phyloP scores from a whole-genome alignment of 2,797 vertebrate species.

The Hypotaenidia philippensis region DNA sequence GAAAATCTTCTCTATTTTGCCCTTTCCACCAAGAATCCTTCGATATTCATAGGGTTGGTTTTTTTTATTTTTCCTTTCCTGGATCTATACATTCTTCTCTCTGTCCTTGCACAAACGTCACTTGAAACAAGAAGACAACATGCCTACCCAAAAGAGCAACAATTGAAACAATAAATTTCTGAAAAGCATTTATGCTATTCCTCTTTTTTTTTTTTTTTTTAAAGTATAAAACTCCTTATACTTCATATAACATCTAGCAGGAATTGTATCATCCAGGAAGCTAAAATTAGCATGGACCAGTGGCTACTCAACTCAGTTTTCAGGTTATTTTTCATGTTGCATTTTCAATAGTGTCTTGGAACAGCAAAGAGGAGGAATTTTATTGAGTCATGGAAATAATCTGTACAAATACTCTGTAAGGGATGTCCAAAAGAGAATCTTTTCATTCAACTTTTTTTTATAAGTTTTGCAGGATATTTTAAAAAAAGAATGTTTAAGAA shows the following conservation, averaged over 20 bases:
- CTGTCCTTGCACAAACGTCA: not conserved
- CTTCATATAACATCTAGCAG: not conserved
- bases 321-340: not conserved
- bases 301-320: not conserved
- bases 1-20: not conserved
- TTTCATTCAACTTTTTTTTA: not conserved
- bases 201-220: not conserved
- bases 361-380: not conserved
- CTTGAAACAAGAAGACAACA: not conserved
- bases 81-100: not conserved
- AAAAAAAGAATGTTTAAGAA: not conserved
- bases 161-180: not conserved
- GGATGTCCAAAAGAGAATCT: not conserved
- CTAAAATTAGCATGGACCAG: not conserved
- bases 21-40: not conserved
- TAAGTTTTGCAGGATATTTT: not conserved
- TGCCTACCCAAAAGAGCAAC: not conserved
- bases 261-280: not conserved
- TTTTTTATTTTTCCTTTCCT: not conserved
- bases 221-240: not conserved
- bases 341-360: not conserved
- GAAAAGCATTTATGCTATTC: not conserved
- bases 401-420: not conserved
- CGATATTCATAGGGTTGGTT: rapidly evolving
- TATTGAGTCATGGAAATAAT: not conserved